Evolutionary conservation across 2,888 invertebrate genomes (phyloP).

Genomic region (Torymus texanus): DNA sequence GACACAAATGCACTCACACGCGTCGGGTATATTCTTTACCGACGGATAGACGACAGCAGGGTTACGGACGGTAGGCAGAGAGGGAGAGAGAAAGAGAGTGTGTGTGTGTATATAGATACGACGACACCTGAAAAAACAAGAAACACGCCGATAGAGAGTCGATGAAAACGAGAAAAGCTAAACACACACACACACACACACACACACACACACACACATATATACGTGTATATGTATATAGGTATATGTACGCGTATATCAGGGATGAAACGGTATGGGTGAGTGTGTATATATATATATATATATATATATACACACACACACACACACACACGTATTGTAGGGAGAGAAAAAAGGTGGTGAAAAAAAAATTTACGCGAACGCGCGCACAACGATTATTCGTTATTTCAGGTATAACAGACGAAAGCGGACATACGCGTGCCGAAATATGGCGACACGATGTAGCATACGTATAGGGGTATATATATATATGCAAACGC

Average conservation of each 20-base stretch:
- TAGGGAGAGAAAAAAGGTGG: background rate
- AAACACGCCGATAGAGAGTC: background rate
- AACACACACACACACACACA: background rate
- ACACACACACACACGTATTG: too few species aligned
- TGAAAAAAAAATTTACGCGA: constrained; percentile 11
- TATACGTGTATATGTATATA: background rate
- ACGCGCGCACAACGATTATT: constrained; percentile 37
- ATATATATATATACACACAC: too few species aligned
- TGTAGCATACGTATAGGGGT: background rate
- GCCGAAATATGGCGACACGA: background rate
- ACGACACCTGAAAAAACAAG: background rate
- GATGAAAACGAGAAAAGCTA: constrained; percentile 35
- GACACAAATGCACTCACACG: too few species aligned
- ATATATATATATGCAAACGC: background rate
- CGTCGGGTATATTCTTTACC: too few species aligned
- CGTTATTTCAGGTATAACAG: constrained; percentile 39
- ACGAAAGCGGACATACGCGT: background rate
- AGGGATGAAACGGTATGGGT: too few species aligned
- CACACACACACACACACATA: too few species aligned
- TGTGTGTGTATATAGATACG: background rate
- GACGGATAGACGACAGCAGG: constrained; percentile 10
- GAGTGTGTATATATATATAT: too few species aligned
- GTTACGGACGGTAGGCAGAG: background rate
- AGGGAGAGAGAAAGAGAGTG: background rate
- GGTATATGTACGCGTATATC: background rate